Percentiles rank a stretch among this genome's conserved stretches.
Conservation (phyloP, 2,888 invertebrate genomes). For the Drosophila algonquin region DNA sequence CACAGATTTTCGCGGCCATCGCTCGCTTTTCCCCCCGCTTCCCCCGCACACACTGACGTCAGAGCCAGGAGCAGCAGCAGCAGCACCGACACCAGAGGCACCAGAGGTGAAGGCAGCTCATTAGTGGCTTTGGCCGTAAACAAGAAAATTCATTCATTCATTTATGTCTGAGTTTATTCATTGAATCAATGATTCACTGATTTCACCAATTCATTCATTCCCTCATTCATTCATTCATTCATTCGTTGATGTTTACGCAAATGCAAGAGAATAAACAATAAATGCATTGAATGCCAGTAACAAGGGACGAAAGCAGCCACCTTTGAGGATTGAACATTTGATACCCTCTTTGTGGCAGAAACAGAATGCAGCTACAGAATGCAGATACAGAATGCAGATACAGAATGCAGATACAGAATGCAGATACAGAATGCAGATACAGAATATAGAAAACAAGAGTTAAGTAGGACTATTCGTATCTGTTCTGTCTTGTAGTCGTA, state of each 20-base stretch:
- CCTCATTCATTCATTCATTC: conserved; percentile 27
- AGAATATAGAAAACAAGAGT: too few relatives aligned
- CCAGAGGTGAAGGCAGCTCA: conserved; percentile 33
- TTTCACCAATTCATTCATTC: conserved; percentile 17
- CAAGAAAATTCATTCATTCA: conserved; percentile 13
- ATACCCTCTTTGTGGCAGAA: neutral
- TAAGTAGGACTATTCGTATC: too few relatives aligned
- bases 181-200: neutral
- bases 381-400: too few relatives aligned
- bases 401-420: too few relatives aligned
- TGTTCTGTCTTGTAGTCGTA: too few relatives aligned
- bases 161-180: conserved; percentile 13
- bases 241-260: conserved; percentile 28
- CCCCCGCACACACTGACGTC: too few relatives aligned
- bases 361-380: too few relatives aligned
- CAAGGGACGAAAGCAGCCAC: neutral
- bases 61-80: too few relatives aligned
- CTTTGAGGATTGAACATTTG: neutral
- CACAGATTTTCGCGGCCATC: conserved; percentile 41
- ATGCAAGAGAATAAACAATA: conserved; percentile 29
- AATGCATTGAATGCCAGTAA: conserved; percentile 44
- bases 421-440: too few relatives aligned
- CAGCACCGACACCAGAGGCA: neutral
- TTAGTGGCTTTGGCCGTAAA: conserved; percentile 28
- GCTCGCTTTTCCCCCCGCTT: neutral